A percentile compares a stretch with the other conserved stretches of the same genome.
Conservation (phyloP, 2,113 vertebrate genomes). For the Etia nguti region DNA sequence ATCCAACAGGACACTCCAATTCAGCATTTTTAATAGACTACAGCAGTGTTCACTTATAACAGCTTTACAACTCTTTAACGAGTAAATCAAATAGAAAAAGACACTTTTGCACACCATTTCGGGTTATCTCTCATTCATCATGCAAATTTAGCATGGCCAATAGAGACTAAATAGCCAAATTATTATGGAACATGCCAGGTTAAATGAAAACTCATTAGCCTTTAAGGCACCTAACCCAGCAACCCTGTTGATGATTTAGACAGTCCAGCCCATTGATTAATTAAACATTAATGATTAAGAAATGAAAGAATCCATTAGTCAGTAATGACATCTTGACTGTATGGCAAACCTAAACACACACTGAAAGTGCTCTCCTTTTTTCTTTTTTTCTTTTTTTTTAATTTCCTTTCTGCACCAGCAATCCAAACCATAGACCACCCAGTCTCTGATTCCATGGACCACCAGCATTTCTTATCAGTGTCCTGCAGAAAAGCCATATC, state of each 20-base stretch:
- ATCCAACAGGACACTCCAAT: neutral
- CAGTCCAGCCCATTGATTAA: neutral
- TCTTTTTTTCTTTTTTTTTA: neutral
- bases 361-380: neutral
- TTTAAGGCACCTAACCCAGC: neutral
- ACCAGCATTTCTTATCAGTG: slow-evolving; percentile 1
- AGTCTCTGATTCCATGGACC: neutral
- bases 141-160: neutral
- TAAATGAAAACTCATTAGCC: neutral
- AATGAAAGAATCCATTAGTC: neutral
- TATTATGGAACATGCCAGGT: neutral
- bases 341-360: neutral
- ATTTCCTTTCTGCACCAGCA: neutral
- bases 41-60: neutral
- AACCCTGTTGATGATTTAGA: neutral
- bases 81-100: neutral
- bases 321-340: neutral
- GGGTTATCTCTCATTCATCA: neutral
- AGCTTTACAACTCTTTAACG: neutral
- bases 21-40: neutral
- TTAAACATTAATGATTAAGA: neutral
- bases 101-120: neutral
- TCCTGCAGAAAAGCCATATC: neutral
- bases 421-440: neutral
- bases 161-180: neutral